A percentile compares a stretch with the other conserved stretches of the same genome.
Conservation (phyloP, 2,113 vertebrate genomes). For the Bagarius yarrelli region DNA sequence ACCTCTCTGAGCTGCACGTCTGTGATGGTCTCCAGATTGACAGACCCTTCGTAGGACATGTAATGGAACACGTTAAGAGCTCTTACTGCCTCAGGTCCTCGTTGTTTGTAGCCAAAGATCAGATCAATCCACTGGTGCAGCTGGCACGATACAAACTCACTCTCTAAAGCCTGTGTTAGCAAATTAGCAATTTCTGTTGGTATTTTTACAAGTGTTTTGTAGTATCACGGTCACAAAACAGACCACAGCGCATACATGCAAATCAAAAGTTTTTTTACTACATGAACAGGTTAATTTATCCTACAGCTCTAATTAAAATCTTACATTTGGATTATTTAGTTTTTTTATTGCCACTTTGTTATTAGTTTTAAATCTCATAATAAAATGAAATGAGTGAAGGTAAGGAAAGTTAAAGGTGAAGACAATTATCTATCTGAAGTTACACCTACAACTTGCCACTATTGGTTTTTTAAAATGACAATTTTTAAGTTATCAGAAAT, state of each 20-base stretch:
- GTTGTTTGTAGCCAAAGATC: constrained; percentile 97
- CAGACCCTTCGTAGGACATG: constrained; percentile 92
- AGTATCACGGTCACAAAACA: background rate
- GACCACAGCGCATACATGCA: too few species aligned
- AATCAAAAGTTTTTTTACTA: too few species aligned
- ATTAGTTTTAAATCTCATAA: too few species aligned
- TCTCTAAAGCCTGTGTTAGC: constrained; percentile 84
- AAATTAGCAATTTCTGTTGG: background rate
- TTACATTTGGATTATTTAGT: background rate
- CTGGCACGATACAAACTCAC: constrained; percentile 97
- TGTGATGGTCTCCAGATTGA: constrained; percentile 86
- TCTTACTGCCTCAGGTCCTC: constrained; percentile 92
- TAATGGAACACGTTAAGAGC: constrained; percentile 96
- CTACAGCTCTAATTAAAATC: background rate
- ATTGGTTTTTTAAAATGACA: too few species aligned
- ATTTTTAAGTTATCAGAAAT: too few species aligned
- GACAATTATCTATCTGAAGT: too few species aligned
- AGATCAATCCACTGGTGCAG: constrained; percentile 99
- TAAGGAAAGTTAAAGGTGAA: too few species aligned
- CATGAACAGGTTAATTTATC: background rate
- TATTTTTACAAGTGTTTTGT: background rate
- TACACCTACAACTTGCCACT: too few species aligned
- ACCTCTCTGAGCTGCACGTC: constrained; percentile 91
- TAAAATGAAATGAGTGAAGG: too few species aligned
- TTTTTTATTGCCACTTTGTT: background rate